Conservation (phyloP, 2,797 vertebrate genomes). For the Mormyrus proboscirostris region DNA sequence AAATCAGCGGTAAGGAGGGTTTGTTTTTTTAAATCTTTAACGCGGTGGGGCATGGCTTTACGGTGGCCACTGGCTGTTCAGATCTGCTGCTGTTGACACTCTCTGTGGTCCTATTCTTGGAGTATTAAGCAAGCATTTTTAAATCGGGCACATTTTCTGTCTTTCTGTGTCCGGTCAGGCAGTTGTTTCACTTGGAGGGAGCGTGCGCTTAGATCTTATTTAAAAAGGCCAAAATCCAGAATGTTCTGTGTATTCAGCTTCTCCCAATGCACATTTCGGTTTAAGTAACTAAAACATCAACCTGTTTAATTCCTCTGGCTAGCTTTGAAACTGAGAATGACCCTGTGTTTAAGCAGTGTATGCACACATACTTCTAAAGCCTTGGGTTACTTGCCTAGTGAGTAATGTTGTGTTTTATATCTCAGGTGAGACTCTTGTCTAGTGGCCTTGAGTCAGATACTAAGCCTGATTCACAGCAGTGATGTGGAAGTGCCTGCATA, state of each 20-base stretch:
- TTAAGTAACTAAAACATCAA: neutral
- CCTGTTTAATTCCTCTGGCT: neutral
- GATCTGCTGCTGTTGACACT: neutral
- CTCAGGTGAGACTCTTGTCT: neutral
- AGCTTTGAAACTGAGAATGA: neutral
- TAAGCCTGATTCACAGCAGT: neutral
- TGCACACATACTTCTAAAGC: neutral
- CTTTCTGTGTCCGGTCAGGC: neutral
- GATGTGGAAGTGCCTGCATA: neutral
- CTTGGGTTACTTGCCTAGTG: neutral
- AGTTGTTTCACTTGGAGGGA: neutral
- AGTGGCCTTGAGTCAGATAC: neutral
- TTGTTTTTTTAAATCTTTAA: neutral
- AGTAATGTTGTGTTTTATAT: neutral
- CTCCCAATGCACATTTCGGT: neutral
- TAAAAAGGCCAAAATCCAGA: neutral
- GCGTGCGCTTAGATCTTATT: neutral
- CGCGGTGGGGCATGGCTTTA: neutral
- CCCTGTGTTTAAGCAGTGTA: neutral
- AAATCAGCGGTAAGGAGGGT: constrained; percentile 86
- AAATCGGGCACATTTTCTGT: neutral
- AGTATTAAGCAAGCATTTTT: neutral
- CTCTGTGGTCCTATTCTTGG: neutral
- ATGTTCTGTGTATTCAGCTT: neutral
- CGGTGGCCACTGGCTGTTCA: neutral